Percentiles rank a stretch among this genome's conserved stretches.
These are phyloP conservation scores for Thunnus maccoyii DNA, from an alignment of 2,113 vertebrate species.

Conservation along the genomic window DNA sequence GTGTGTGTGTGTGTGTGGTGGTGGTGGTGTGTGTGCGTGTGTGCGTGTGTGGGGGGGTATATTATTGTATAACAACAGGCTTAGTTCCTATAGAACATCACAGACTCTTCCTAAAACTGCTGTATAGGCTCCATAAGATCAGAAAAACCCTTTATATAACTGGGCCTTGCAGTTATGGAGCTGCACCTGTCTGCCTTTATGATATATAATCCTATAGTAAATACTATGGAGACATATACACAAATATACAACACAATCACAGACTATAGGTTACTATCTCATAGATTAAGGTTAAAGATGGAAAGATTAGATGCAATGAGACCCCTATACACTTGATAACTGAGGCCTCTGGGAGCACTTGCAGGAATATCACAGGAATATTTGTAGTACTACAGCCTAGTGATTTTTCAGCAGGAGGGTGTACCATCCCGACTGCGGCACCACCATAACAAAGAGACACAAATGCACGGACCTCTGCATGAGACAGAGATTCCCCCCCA, in stretches of 20 bases:
- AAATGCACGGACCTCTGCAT: constrained; percentile 66
- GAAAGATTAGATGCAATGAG: not conserved
- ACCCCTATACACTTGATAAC: not conserved
- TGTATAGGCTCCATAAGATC: not conserved
- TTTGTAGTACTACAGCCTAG: not conserved
- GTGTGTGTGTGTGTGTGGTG: constrained; percentile 1
- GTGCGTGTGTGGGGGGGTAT: not conserved
- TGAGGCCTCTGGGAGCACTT: not conserved
- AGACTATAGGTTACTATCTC: not conserved
- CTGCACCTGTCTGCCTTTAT: constrained; percentile 22
- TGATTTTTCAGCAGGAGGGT: constrained; percentile 39
- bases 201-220: not conserved
- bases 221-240: not conserved
- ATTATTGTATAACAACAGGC: constrained; percentile 57
- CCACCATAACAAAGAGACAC: constrained; percentile 80
- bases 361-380: not conserved
- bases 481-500: constrained; percentile 27
- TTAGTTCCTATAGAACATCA: constrained; percentile 48
- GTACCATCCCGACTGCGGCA: constrained; percentile 79
- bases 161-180: constrained; percentile 18
- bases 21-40: not conserved
- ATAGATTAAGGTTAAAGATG: not conserved
- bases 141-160: constrained; percentile 52
- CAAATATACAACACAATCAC: not conserved
- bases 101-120: constrained; percentile 31